Evolutionary conservation across 1,140 invertebrate species (phyloP).

Genomic region (Trachymyrmex septentrionalis): DNA sequence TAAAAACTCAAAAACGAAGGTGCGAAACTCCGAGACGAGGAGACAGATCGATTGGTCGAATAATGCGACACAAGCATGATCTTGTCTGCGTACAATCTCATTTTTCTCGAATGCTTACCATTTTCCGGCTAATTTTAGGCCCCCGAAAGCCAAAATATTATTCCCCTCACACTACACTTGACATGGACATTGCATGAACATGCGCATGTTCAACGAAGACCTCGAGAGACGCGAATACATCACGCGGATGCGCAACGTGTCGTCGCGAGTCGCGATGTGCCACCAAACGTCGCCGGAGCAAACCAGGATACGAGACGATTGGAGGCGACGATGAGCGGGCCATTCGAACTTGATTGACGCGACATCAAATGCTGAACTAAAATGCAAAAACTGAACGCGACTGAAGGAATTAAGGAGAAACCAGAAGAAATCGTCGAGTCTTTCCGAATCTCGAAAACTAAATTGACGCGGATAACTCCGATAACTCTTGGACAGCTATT

Average conservation of each 20-base stretch:
- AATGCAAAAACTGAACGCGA: background rate
- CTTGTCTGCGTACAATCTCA: background rate
- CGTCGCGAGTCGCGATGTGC: conserved; percentile 43
- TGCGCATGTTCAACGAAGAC: conserved; percentile 80
- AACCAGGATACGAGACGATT: conserved; percentile 17
- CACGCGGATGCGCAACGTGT: conserved; percentile 15
- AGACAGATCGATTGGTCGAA: background rate
- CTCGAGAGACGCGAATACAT: conserved; percentile 66
- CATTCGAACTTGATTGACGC: conserved; percentile 22
- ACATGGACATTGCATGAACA: conserved; percentile 85
- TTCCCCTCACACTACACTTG: conserved; percentile 83
- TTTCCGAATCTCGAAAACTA: background rate
- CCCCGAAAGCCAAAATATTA: conserved; percentile 86
- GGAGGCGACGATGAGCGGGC: conserved; percentile 45
- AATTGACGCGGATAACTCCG: background rate
- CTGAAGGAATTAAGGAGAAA: background rate
- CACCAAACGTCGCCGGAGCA: conserved; percentile 63
- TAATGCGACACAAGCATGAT: background rate
- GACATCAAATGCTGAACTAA: conserved; percentile 1
- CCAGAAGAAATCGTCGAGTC: background rate
- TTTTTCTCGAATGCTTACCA: conserved; percentile 80
- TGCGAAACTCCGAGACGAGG: background rate
- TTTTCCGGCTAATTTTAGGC: conserved; percentile 84
- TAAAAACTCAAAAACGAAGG: background rate
- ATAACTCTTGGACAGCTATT: background rate